Evolutionary conservation across 2,113 vertebrate genomes (phyloP), one percentile per base, ranked within the genome.

Genomic region (Camelus dromedarius): DNA sequence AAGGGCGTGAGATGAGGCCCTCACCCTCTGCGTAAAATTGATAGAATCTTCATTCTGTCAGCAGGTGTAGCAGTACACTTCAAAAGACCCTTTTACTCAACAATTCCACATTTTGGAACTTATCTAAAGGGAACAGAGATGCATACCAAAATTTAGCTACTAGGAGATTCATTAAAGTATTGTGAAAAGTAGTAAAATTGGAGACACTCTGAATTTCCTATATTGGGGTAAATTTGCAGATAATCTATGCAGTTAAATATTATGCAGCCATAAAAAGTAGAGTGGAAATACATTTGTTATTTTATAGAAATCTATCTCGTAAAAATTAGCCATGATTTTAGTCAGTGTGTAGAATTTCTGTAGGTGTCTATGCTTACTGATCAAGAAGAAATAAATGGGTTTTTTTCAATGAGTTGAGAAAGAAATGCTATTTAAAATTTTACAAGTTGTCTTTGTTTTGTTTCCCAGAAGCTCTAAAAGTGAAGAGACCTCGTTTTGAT

Each of bases 401-500:
- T 67, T 73, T 64, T 66, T 86, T 72, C 60, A 56, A 19, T 28
- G 54, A 82, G 22, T 42, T 62, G 50, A 81, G 70, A 83, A 91
- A 58, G 19, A 67, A 56, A 30, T 48, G 10, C 56, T 24, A 48
- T 42, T 89, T 95, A 50, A 80, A 81, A 19, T 92, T 60, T 84
- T 76, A 81, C 12, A 28, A 86, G 46, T 73, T 67, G 14, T 92
- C 30, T 96, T 92, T 80, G n/a, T 95, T 89, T 96, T 95, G 50
- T 96, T 97, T 98, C 54, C 60, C 98, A 99, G 99, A 89, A 97
- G 87, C 97, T 72, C 93, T 98, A 11, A 98, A 97, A 96, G 88
- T 79, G 89, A 98, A 83, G 96, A 98, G 96, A 66, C 98, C 98
- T 88, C 98, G 99, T 75, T 99, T 99, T 96, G 99, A 99, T 28